A percentile compares a stretch with the other conserved stretches of the same genome.
Evolutionary conservation across 2,113 vertebrate species (phyloP).

Genomic region (Halcyon senegalensis): DNA sequence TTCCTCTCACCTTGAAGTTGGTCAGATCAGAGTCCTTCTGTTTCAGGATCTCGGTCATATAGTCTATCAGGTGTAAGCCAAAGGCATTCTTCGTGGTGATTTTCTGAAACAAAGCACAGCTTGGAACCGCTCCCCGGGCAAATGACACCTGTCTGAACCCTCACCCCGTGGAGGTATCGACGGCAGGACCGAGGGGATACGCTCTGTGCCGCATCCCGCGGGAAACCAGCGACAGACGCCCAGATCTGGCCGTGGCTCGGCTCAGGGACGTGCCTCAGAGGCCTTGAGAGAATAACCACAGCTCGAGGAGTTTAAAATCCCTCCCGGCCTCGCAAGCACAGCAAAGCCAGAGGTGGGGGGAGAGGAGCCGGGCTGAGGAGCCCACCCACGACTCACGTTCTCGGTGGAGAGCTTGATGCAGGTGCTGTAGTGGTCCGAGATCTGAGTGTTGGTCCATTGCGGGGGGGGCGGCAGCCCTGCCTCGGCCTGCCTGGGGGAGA

Average conservation of each 20-base stretch:
- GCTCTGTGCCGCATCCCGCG: fast-evolving
- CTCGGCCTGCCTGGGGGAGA: slow-evolving; percentile 53
- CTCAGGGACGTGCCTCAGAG: fast-evolving
- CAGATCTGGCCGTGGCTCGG: fast-evolving
- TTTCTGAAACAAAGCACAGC: slow-evolving; percentile 83
- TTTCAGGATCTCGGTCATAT: slow-evolving; percentile 91
- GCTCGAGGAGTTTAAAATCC: neutral
- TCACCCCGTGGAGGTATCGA: neutral
- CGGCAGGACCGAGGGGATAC: fast-evolving
- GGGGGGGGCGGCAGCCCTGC: slow-evolving; percentile 51
- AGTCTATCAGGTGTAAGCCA: slow-evolving; percentile 94
- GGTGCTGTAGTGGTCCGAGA: slow-evolving; percentile 93
- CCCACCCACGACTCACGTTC: slow-evolving; percentile 83
- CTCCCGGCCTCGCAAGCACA: fast-evolving
- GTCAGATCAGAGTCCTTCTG: slow-evolving; percentile 87
- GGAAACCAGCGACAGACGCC: neutral
- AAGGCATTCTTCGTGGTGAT: slow-evolving; percentile 97
- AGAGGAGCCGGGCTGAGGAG: fast-evolving
- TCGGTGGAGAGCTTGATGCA: slow-evolving; percentile 94
- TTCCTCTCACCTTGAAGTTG: slow-evolving; percentile 89
- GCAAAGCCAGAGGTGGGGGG: fast-evolving
- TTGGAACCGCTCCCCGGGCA: neutral
- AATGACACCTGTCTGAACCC: neutral
- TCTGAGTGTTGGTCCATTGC: slow-evolving; percentile 87
- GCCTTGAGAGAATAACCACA: too few species aligned